Percentiles rank a stretch among this genome's conserved stretches.
phyloP scores from a whole-genome alignment of 1,140 invertebrate genomes.

The Drosophila mauritiana region DNA sequence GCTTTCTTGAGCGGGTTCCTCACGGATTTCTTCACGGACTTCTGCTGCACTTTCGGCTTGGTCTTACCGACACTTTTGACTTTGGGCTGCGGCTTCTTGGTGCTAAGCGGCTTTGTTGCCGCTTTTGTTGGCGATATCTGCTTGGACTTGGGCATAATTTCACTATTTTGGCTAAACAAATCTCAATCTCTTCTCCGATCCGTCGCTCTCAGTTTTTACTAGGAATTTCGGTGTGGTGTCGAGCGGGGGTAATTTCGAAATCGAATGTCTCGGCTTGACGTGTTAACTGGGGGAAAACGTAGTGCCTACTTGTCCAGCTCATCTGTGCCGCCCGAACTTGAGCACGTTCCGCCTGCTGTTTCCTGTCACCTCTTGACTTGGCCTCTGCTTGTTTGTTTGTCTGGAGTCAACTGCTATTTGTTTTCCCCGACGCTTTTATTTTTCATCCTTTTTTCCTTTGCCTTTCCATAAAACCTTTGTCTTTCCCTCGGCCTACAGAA shows the following conservation, averaged over 20 bases:
- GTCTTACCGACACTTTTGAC: neutral
- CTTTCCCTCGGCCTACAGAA: constrained; percentile 1
- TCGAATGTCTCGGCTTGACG: constrained; percentile 13
- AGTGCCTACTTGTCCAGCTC: constrained; percentile 24
- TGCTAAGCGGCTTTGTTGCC: neutral
- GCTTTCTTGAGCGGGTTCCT: neutral
- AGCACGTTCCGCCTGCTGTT: constrained; percentile 36
- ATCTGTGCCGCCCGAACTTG: constrained; percentile 20
- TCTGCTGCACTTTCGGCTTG: neutral
- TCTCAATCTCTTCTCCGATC: neutral
- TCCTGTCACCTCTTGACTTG: constrained; percentile 52
- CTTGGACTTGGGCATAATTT: constrained; percentile 23
- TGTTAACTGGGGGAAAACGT: neutral
- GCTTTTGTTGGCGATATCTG: neutral
- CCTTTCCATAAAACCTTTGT: neutral
- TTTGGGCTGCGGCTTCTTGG: no score
- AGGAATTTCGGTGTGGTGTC: constrained; percentile 12
- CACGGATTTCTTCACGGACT: neutral
- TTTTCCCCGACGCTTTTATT: neutral
- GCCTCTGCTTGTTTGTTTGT: constrained; percentile 40
- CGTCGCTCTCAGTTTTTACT: neutral
- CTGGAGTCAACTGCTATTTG: constrained; percentile 26
- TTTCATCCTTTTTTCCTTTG: neutral
- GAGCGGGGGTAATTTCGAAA: neutral
- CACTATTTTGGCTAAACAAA: neutral